Base-by-base conservation (phyloP, 2,797 vertebrate species). In the Chelmon rostratus region DNA sequence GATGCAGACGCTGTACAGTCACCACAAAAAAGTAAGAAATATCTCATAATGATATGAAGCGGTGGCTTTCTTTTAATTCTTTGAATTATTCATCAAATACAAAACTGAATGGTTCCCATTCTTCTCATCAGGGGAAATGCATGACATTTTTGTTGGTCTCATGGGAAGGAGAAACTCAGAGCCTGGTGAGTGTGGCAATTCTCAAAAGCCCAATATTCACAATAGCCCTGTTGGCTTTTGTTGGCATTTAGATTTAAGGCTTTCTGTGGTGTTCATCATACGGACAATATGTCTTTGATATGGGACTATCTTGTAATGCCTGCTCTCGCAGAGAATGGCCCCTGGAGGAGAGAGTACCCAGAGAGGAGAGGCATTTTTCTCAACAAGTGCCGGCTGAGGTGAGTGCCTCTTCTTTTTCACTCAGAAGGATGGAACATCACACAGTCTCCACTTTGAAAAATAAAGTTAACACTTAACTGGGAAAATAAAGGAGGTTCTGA, bases 131-230 rank as follows among this genome's bases (percentile, higher is more conserved):
- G 98, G 97, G 74, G 97, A 98, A 81, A 97, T 99, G 97, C 96
- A 99, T 71, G 98, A 99, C 82, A 96, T 98, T 84, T 99, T 99
- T 90, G 97, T 99, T 89, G 98, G 98, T 75, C 97, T 99, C 12
- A 98, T 99, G 98, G 98, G 98, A 77, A 96, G 97, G 87, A 96
- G 97, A 91, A 96, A 93, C 82, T 91, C 90, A 56, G 96, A 96
- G 66, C 38, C 92, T 66, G 96, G 96, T 96, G 68, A 89, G 86
- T 67, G 23, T 53, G 2, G 15, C 6, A 46, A 8, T 35, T 71
- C n/a, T 40, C 33, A 40, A 4, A 4, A 54, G 2, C 57, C 11
- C 58, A 66, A 68, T 54, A 66, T 54, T 4, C 15, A 35, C 10
- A 31, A 23, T 2, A 19, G 16, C 16, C 16, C 15, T 28, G 16